Evolutionary conservation across 2,113 vertebrate genomes (phyloP).

Genomic region (Gallinago media): DNA sequence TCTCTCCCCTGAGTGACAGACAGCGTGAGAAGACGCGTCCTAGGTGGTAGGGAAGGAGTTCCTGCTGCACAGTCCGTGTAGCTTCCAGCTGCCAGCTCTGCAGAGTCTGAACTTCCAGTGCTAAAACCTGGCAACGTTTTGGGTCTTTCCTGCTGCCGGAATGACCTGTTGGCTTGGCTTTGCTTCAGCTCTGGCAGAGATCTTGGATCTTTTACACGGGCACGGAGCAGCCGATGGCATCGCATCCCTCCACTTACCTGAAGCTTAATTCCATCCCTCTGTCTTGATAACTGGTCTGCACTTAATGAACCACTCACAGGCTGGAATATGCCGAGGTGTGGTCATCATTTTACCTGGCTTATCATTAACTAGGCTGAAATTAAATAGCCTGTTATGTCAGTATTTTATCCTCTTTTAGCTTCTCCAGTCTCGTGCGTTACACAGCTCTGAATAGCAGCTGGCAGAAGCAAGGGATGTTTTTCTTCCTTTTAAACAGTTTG

Average conservation of each 20-base stretch:
- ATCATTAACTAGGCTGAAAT: neutral
- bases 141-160: neutral
- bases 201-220: neutral
- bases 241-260: neutral
- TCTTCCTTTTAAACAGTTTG: neutral
- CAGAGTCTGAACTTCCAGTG: neutral
- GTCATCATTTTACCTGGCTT: neutral
- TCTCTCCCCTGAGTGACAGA: neutral
- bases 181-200: neutral
- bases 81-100: neutral
- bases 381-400: neutral
- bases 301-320: neutral
- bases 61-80: neutral
- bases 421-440: neutral
- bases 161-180: neutral
- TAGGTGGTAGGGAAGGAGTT: neutral
- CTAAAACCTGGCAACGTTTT: neutral
- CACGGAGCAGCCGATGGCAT: neutral
- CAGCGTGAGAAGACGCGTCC: accelerated
- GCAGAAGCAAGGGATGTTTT: neutral
- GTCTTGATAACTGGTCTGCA: neutral
- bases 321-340: neutral
- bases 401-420: neutral
- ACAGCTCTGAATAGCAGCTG: neutral
- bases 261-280: neutral